Evolutionary conservation across 2,888 invertebrate species (phyloP).

Genomic region (Frankliniella fusca): DNA sequence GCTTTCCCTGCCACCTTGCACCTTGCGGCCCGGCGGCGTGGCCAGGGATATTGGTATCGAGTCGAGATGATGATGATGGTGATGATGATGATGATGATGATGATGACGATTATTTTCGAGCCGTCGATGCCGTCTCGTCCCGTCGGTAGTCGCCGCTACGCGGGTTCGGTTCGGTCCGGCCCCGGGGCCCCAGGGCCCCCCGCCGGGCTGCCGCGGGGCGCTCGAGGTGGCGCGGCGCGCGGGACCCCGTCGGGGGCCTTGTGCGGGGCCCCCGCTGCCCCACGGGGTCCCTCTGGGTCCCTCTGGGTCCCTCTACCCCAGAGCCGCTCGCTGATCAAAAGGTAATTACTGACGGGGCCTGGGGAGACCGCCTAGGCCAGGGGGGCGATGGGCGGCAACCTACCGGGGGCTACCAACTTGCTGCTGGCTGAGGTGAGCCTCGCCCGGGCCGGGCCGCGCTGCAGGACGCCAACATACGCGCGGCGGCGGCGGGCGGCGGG

Average conservation of each 20-base stretch:
- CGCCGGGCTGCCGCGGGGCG: neutral
- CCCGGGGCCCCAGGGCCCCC: neutral
- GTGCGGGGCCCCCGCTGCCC: neutral
- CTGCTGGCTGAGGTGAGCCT: neutral
- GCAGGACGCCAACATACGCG: neutral
- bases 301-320: neutral
- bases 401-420: neutral
- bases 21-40: too few relatives aligned
- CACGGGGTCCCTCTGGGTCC: neutral
- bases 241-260: neutral
- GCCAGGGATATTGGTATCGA: too few relatives aligned
- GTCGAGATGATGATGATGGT: too few relatives aligned
- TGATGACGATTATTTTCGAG: neutral
- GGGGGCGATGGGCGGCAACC: neutral
- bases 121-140: constrained; percentile 1
- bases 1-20: too few relatives aligned
- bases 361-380: neutral
- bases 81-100: too few relatives aligned
- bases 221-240: neutral
- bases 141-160: neutral
- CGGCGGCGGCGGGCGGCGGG: neutral
- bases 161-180: too few relatives aligned
- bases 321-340: constrained; percentile 15
- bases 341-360: neutral
- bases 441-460: too few relatives aligned